Base-by-base conservation (phyloP, 2,113 vertebrate genomes). In the Cichladusa arquata region DNA sequence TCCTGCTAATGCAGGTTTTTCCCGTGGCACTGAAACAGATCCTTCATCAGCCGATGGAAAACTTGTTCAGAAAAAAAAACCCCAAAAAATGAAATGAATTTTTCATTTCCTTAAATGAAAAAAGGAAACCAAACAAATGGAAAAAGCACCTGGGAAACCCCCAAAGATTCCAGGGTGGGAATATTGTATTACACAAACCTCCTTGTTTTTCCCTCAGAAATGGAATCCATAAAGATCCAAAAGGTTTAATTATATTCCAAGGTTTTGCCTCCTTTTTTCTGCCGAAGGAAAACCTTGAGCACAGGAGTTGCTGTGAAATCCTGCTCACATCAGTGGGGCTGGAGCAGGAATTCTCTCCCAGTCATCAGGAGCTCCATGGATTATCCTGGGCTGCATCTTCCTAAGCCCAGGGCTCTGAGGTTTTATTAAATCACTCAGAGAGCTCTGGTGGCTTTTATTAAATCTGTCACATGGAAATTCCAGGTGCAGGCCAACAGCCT, bases 41-140 rank as follows among this genome's bases (percentile, higher is more conserved):
- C 50, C 34, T 53, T 18, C 7, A 67, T 28, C 22, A 2, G 73
- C 48, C 3, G 4, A 8, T 1, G 3, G 2, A 6, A n/a, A 34
- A 34, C 54, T 20, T 23, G 8, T 3, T 19, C 28, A 23, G 58
- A 29, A 29, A 61, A 61, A 70, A 65, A 45, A 56, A 12, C 5
- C 3, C 6, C 3, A 6, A 65, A 65, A 65, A 65, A n/a, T 50
- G 48, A 50, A 50, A 50, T 50, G 13, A 25, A 25, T 25, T 50
- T 50, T 50, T 50, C 48, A 50, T 50, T 50, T 50, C 12, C 14
- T 42, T 38, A 29, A 42, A 65, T 12, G 14, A 34, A 14, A 14
- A 54, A 26, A 36, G 13, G 8, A 62, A 80, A 51, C 7, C 7
- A 50, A 89, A 14, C 12, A 44, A 42, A 26, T 1, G 14, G 47